Percentiles rank a stretch among this genome's conserved stretches.
Evolutionary conservation across 2,113 vertebrate species (phyloP).

Genomic region (Macquaria ambigua): DNA sequence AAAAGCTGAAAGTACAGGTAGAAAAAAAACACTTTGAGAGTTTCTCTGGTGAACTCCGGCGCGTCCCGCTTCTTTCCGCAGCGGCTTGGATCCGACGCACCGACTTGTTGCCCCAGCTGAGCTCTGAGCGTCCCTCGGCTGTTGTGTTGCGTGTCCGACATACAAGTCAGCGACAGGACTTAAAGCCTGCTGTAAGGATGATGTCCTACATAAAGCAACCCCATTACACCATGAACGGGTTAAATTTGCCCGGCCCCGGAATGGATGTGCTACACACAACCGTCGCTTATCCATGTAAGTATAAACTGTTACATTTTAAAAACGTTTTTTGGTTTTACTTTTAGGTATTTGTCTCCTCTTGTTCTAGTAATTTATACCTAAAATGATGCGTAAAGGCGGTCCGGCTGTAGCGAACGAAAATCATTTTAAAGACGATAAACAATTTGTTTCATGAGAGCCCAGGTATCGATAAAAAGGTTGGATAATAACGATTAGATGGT

Average conservation of each 20-base stretch:
- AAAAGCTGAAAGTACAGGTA: conserved; percentile 14
- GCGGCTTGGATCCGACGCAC: conserved; percentile 31
- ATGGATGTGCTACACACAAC: conserved; percentile 90
- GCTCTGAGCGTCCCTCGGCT: conserved; percentile 47
- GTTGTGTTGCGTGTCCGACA: conserved; percentile 65
- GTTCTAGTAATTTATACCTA: no score
- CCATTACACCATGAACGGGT: conserved; percentile 89
- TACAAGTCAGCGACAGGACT: conserved; percentile 66
- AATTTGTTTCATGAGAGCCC: background rate
- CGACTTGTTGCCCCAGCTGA: conserved; percentile 43
- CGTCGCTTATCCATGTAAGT: conserved; percentile 90
- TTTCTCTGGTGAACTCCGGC: conserved; percentile 17
- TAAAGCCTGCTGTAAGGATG: conserved; percentile 82
- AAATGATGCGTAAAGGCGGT: conserved; percentile 51
- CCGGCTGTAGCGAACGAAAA: background rate
- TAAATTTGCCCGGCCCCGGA: conserved; percentile 84
- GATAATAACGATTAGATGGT: background rate
- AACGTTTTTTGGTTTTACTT: background rate
- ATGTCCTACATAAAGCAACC: conserved; percentile 92
- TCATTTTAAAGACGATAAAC: background rate
- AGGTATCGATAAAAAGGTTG: background rate
- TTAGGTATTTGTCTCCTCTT: background rate
- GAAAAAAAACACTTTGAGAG: conserved; percentile 4
- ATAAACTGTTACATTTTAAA: background rate
- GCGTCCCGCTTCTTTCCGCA: conserved; percentile 27